A percentile compares a stretch with the other conserved stretches of the same genome.
These are phyloP conservation scores for Oncopodura yosiiana DNA, from an alignment of 1,140 invertebrate genomes.

Conservation along the genomic window DNA sequence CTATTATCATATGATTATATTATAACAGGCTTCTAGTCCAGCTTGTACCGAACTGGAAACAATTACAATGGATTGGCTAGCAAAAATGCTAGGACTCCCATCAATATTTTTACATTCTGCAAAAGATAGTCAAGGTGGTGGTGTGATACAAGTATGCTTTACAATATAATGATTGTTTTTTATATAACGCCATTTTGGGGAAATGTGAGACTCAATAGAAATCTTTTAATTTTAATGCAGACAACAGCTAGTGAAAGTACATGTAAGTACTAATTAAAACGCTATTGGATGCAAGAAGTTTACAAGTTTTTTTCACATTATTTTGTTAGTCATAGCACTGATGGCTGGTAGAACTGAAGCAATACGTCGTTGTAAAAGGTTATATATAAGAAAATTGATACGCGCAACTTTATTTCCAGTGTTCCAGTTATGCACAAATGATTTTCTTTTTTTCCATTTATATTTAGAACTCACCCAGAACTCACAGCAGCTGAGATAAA, in stretches of 20 bases:
- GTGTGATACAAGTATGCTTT: constrained; percentile 70
- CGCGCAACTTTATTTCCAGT: too few relatives aligned
- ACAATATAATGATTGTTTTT: constrained; percentile 2
- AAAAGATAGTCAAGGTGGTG: constrained; percentile 66
- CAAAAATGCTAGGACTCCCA: constrained; percentile 84
- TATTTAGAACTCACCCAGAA: constrained; percentile 56
- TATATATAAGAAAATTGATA: too few relatives aligned
- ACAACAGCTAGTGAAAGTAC: constrained; percentile 88
- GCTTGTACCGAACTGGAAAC: constrained; percentile 95
- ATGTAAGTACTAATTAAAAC: too few relatives aligned
- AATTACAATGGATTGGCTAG: constrained; percentile 95
- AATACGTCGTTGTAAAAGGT: constrained; percentile 54
- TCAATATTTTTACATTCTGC: constrained; percentile 71
- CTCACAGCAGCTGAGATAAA: constrained; percentile 80
- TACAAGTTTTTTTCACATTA: too few relatives aligned
- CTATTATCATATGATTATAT: too few relatives aligned
- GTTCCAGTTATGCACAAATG: too few relatives aligned
- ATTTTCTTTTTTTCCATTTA: too few relatives aligned
- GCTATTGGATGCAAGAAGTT: too few relatives aligned
- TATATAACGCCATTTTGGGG: neutral
- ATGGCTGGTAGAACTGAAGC: constrained; percentile 80
- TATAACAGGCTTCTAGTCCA: constrained; percentile 76
- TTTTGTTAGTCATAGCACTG: constrained; percentile 76
- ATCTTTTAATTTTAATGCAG: constrained; percentile 37
- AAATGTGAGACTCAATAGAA: neutral